These are phyloP conservation scores for Sitta carolinensis DNA, from an alignment of 2,797 vertebrate species.

Conservation along the genomic window DNA sequence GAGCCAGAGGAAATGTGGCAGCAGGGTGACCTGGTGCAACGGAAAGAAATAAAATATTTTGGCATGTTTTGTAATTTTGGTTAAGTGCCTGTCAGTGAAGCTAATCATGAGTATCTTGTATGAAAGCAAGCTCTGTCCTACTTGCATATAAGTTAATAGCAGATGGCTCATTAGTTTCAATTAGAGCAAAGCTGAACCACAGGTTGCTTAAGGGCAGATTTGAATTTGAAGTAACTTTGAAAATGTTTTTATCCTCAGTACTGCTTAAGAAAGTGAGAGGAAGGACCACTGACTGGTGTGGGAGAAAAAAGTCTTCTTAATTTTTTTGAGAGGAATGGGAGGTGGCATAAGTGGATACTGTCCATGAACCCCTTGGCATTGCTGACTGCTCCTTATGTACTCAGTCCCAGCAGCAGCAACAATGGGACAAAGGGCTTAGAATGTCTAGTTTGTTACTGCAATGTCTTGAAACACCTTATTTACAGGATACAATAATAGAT, in stretches of 20 bases:
- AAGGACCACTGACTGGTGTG: background rate
- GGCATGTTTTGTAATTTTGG: conserved; percentile 1
- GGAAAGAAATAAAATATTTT: background rate
- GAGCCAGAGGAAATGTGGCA: background rate
- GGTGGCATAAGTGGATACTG: background rate
- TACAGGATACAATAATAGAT: background rate
- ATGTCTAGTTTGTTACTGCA: background rate
- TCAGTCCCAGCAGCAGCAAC: background rate
- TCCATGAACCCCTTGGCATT: background rate
- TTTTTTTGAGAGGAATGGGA: background rate
- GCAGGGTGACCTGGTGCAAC: background rate
- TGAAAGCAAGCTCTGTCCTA: conserved; percentile 44
- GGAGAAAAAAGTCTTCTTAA: background rate
- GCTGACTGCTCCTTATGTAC: background rate
- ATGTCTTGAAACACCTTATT: background rate
- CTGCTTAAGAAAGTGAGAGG: background rate
- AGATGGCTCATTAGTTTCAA: conserved; percentile 64
- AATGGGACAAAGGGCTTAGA: background rate
- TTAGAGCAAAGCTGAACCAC: conserved; percentile 43
- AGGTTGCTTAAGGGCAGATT: conserved; percentile 54
- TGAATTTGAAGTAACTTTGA: conserved; percentile 52
- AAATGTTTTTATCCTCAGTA: background rate
- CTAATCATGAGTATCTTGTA: background rate
- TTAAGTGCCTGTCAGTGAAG: conserved; percentile 27
- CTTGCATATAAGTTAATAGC: conserved; percentile 39